These are phyloP conservation scores for Apotomis turbidana DNA, from an alignment of 2,888 invertebrate species.

Conservation along the genomic window DNA sequence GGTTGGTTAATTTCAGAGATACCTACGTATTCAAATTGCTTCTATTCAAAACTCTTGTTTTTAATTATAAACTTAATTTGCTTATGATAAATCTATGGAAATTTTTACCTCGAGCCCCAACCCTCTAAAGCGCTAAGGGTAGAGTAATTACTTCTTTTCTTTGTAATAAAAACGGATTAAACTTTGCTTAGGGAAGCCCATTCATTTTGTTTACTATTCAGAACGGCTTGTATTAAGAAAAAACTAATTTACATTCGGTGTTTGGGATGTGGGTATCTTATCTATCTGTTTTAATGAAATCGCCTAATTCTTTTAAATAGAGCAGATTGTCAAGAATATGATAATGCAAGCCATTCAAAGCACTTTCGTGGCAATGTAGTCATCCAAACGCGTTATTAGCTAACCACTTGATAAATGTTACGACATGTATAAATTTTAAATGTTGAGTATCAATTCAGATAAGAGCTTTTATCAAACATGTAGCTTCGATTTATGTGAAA, in stretches of 20 bases:
- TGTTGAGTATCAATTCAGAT: neutral
- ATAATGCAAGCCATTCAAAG: neutral
- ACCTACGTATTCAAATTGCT: constrained; percentile 82
- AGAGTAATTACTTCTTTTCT: constrained; percentile 84
- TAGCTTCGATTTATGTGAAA: neutral
- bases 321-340: constrained; percentile 1
- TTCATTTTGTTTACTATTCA: constrained; percentile 83
- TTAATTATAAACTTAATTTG: constrained; percentile 84
- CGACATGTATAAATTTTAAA: neutral
- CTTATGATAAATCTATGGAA: constrained; percentile 84
- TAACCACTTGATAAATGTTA: neutral
- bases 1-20: constrained; percentile 42
- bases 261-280: constrained; percentile 66
- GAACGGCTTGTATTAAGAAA: constrained; percentile 76
- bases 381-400: neutral
- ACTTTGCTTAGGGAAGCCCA: constrained; percentile 83
- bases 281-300: constrained; percentile 71
- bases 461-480: constrained; percentile 5
- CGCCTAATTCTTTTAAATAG: constrained; percentile 43
- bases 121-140: constrained; percentile 81
- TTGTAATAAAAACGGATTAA: constrained; percentile 84
- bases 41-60: constrained; percentile 83
- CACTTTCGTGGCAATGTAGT: neutral
- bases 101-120: constrained; percentile 80
- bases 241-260: constrained; percentile 76